A percentile compares a stretch with the other conserved stretches of the same genome.
phyloP scores from a whole-genome alignment of 2,113 vertebrate species.

The Scytalopus superciliaris region DNA sequence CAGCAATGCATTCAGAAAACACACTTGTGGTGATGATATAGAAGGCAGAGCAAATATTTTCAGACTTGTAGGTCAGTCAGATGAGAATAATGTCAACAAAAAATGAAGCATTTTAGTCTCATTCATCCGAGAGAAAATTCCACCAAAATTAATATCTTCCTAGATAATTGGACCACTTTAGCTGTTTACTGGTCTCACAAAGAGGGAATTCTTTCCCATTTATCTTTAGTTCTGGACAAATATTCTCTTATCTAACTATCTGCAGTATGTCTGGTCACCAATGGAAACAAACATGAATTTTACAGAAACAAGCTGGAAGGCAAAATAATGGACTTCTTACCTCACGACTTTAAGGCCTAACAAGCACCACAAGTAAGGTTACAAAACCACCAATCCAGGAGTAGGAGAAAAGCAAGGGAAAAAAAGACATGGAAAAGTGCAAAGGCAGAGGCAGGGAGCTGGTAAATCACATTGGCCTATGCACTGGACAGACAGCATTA shows the following conservation, averaged over 20 bases:
- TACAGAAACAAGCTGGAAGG: neutral
- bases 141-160: neutral
- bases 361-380: neutral
- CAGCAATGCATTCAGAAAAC: neutral
- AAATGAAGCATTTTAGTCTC: neutral
- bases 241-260: neutral
- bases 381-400: neutral
- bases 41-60: neutral
- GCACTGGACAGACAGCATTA: accelerated
- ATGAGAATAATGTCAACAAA: neutral
- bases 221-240: neutral
- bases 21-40: neutral
- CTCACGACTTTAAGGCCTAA: neutral
- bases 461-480: neutral
- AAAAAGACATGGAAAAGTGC: neutral
- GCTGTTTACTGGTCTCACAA: neutral
- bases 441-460: neutral
- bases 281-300: neutral
- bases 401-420: neutral
- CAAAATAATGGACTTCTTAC: neutral
- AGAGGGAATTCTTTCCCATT: neutral
- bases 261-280: neutral
- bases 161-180: accelerated
- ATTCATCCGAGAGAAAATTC: neutral
- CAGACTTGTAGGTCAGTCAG: neutral